A percentile compares a stretch with the other conserved stretches of the same genome.
Conservation (phyloP, 2,113 vertebrate species). For the Melospiza melodia region DNA sequence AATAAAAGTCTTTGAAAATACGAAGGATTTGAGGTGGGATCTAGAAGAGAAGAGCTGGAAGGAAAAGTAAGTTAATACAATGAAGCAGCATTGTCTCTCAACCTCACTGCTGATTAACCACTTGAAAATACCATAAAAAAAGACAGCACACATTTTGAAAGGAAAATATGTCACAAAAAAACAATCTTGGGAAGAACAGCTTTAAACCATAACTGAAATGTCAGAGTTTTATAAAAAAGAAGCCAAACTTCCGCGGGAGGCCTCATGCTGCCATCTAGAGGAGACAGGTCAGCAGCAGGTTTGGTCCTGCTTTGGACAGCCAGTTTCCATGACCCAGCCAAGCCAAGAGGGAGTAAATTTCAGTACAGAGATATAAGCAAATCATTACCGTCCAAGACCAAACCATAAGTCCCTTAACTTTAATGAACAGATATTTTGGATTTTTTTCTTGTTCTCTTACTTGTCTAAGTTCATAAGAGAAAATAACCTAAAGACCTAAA, state of each 20-base stretch:
- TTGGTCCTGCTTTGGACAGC: not conserved
- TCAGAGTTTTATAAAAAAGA: not conserved
- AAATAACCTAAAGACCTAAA: not conserved
- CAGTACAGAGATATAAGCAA: not conserved
- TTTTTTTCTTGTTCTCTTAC: not conserved
- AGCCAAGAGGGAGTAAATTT: not conserved
- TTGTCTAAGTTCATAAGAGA: not conserved
- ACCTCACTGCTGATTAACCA: not conserved
- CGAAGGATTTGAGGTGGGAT: not conserved
- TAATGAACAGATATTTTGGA: not conserved
- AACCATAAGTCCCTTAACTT: not conserved
- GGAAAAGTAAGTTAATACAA: not conserved
- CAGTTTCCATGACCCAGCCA: not conserved
- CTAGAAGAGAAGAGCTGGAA: not conserved
- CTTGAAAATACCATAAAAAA: not conserved
- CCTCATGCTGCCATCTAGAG: conserved; percentile 76
- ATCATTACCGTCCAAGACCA: not conserved
- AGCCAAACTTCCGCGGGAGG: not conserved
- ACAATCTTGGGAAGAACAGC: not conserved
- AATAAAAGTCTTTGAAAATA: not conserved
- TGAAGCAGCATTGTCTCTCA: not conserved
- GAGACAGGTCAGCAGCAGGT: not conserved
- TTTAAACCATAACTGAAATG: not conserved
- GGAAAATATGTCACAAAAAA: not conserved
- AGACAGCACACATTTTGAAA: not conserved